Conservation (phyloP, 2,888 invertebrate species). For the Blastobasis adustella region DNA sequence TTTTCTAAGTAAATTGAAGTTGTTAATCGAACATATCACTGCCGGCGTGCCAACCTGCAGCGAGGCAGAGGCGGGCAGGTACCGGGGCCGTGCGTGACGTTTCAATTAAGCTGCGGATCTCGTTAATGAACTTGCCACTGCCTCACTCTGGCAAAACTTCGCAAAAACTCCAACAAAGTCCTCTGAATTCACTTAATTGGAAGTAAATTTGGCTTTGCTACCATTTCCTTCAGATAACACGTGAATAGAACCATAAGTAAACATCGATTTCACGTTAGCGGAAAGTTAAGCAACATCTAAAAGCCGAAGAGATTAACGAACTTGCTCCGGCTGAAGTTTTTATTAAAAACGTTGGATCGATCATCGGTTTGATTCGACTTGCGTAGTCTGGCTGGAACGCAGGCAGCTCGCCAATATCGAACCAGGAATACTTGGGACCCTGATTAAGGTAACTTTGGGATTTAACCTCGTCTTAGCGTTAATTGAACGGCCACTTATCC, state of each 20-base stretch:
- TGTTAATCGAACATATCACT: too few species aligned
- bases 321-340: conserved; percentile 18
- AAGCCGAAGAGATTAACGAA: conserved; percentile 16
- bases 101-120: conserved; percentile 53
- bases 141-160: conserved; percentile 25
- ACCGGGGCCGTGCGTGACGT: conserved; percentile 25
- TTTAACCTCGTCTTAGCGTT: too few species aligned
- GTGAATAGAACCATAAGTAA: too few species aligned
- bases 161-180: conserved; percentile 36
- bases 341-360: conserved; percentile 29
- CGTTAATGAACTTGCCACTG: conserved; percentile 38
- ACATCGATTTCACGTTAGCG: too few species aligned
- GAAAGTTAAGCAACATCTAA: conserved; percentile 9
- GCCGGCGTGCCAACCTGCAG: too few species aligned
- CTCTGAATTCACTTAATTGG: conserved; percentile 37
- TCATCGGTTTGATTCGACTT: conserved; percentile 10
- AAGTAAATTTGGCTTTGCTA: conserved; percentile 21
- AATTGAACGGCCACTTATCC: too few species aligned
- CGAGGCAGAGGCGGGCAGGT: too few species aligned
- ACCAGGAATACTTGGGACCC: too few species aligned
- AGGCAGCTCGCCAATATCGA: too few species aligned
- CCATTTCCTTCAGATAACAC: background rate
- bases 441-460: too few species aligned
- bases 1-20: too few species aligned
- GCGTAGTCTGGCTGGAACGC: too few species aligned